phyloP scores from a whole-genome alignment of 2,797 vertebrate species.

The Miichthys miiuy region DNA sequence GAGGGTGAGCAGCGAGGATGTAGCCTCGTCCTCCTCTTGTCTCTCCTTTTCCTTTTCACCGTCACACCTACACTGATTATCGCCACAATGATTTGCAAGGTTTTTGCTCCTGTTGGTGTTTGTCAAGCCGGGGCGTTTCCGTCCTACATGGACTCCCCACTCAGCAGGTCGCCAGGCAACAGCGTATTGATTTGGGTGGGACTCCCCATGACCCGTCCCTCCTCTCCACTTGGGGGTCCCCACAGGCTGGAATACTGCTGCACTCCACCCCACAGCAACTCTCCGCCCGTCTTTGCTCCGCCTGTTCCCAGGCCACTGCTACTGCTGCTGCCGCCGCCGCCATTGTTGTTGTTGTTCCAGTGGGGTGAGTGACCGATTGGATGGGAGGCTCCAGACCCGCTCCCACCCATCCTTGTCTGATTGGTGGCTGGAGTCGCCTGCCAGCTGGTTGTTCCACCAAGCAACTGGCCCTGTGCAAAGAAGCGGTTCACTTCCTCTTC shows the following conservation, averaged over 20 bases:
- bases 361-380: constrained; percentile 91
- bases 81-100: constrained; percentile 84
- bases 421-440: constrained; percentile 92
- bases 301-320: constrained; percentile 89
- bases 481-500: constrained; percentile 99
- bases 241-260: constrained; percentile 97
- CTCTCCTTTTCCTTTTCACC: constrained; percentile 70
- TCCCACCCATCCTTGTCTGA: constrained; percentile 92
- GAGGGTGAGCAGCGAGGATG: constrained; percentile 78
- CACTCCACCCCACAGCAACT: constrained; percentile 95
- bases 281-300: constrained; percentile 90
- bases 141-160: constrained; percentile 95
- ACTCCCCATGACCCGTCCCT: constrained; percentile 91
- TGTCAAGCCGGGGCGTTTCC: constrained; percentile 33
- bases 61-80: constrained; percentile 85
- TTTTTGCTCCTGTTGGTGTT: constrained; percentile 81
- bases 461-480: constrained; percentile 99
- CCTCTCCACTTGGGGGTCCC: constrained; percentile 91
- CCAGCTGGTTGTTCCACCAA: constrained; percentile 93
- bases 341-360: constrained; percentile 89
- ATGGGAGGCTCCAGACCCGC: constrained; percentile 90
- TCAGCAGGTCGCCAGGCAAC: constrained; percentile 97
- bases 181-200: constrained; percentile 95
- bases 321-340: constrained; percentile 79
- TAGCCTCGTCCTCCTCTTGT: constrained; percentile 69